Evolutionary conservation across 2,113 vertebrate species (phyloP), one percentile per base, ranked within the genome.

Genomic region (Triplophysa tibetana): DNA sequence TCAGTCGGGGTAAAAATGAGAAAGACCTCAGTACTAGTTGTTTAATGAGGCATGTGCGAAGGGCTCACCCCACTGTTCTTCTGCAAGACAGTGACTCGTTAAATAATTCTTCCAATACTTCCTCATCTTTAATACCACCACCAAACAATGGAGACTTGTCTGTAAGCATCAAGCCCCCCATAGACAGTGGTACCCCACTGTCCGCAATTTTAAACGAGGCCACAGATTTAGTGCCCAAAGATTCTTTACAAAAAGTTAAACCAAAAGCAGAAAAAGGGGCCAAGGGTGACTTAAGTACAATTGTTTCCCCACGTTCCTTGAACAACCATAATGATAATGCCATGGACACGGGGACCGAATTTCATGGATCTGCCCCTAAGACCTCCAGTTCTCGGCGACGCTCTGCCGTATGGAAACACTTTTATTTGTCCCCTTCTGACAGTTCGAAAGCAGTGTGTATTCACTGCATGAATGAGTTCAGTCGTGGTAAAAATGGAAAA

Each of bases 401-500:
- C 75, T 98, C 97, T 0, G 97, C 96, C 17, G 97, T 99, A 38
- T 98, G 97, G 97, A 98, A 98, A 88, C 97, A 99, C 86, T 99
- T 99, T 83, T 98, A 98, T 89, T 91, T 99, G 85, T 99, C 97
- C 0, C 97, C 97, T 26, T 86, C 92, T 24, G 97, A 99, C 88
- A 98, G 90, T 88, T 98, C 97, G 82, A 99, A 99, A 93, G 97
- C 96, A 2, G 97, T 99, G n/a, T 99, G 97, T 23, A 92, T 98
- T 83, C 97, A 98, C 81, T 99, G 97, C 87, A 97, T 96, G 96
- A 98, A 98, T 78, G 97, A 97, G 88, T 99, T 99, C 88, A 98
- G 97, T 85, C 87, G 96, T 23, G 97, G 97, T 1, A 99, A 98
- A 92, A 98, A 99, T 26, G 97, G 97, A 1, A 98, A 98, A 91